Evolutionary conservation across 2,888 invertebrate species (phyloP).

Genomic region (Emmelina monodactyla): DNA sequence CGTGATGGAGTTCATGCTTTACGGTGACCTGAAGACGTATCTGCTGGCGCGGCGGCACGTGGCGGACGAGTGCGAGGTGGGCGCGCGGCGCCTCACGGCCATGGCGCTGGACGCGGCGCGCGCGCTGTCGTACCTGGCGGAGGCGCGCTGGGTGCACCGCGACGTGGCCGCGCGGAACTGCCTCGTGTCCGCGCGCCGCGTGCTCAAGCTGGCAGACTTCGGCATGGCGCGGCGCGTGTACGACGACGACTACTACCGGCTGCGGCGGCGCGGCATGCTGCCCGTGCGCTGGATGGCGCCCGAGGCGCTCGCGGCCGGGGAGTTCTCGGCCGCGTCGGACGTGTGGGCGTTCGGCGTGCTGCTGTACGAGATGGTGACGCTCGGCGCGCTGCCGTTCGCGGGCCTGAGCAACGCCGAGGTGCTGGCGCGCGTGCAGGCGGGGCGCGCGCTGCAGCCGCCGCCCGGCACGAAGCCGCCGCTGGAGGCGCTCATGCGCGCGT

Average conservation of each 20-base stretch:
- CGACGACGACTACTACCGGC: constrained; percentile 89
- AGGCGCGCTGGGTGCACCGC: constrained; percentile 87
- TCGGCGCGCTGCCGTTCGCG: constrained; percentile 91
- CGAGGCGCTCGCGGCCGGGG: constrained; percentile 81
- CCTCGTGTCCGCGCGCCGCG: constrained; percentile 75
- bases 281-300: constrained; percentile 96
- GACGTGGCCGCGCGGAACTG: constrained; percentile 86
- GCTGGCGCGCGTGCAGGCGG: constrained; percentile 78
- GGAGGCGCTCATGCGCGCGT: constrained; percentile 78
- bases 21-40: constrained; percentile 91
- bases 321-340: constrained; percentile 87
- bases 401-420: constrained; percentile 87
- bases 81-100: constrained; percentile 79
- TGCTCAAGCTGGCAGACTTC: constrained; percentile 86
- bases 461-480: constrained; percentile 79
- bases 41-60: constrained; percentile 84
- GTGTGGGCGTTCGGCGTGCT: constrained; percentile 92
- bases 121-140: constrained; percentile 84
- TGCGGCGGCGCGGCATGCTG: constrained; percentile 85
- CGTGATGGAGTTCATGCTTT: constrained; percentile 94
- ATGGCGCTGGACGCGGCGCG: constrained; percentile 90
- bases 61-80: constrained; percentile 80
- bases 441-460: constrained; percentile 77
- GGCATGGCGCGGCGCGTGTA: constrained; percentile 91
- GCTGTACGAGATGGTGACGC: constrained; percentile 87